Evolutionary conservation across 2,888 invertebrate species (phyloP).

Genomic region (Seira ritae): DNA sequence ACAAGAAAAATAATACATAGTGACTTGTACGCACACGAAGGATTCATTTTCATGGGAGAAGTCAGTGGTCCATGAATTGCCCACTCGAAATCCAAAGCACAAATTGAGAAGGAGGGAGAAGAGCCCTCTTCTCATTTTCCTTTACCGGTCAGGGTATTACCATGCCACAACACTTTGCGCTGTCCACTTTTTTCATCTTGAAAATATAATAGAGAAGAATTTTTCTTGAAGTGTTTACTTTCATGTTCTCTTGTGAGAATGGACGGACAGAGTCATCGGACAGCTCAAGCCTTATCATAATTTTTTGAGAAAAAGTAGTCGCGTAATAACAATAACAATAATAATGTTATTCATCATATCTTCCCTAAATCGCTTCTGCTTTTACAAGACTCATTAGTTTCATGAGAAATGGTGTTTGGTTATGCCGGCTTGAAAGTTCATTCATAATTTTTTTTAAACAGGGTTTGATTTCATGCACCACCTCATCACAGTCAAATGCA

Average conservation of each 20-base stretch:
- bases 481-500: conserved; percentile 44
- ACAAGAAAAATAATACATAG: no score
- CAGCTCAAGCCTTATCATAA: neutral
- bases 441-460: no score
- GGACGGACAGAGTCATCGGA: neutral
- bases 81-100: no score
- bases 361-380: no score
- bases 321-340: conserved; percentile 51
- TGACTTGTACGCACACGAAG: no score
- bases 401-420: no score
- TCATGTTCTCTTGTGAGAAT: neutral
- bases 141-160: neutral
- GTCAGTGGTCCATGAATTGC: conserved; percentile 49
- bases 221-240: neutral
- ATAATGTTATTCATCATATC: conserved; percentile 56
- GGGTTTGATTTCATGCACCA: no score
- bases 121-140: no score
- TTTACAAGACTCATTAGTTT: no score
- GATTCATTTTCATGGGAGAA: conserved; percentile 4
- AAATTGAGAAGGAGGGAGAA: no score
- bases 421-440: no score
- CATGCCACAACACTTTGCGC: conserved; percentile 2
- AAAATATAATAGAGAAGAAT: conserved; percentile 2
- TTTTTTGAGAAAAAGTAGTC: neutral
- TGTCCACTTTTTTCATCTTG: conserved; percentile 15